Evolutionary conservation across 1,140 invertebrate genomes (phyloP), one percentile per base, ranked within the genome.

Genomic region (Bicyclus anynana): DNA sequence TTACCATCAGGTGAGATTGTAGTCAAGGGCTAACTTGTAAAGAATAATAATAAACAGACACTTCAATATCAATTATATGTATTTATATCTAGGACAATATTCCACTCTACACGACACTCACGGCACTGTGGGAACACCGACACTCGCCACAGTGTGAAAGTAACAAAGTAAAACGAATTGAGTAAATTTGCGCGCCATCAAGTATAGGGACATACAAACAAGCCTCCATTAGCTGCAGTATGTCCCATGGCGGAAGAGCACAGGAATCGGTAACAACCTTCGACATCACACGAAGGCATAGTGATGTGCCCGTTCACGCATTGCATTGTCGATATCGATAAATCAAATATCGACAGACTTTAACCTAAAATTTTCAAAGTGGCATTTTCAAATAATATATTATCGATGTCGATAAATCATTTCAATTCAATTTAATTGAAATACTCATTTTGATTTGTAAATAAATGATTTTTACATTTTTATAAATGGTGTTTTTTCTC

Each of bases 281-380:
- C 78, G 78, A 80, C 77, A 82, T 82, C 75, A 80, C 76, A 80
- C 74, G 76, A 80, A 49, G 64, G 18, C 48, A 2, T 61, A 74
- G 77, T 65, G 66, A 54, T 50, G 71, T 48, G 57, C 23, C 29
- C 37, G 14, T 46, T 6, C 2, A 1, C 17, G 33, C 23, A 9
- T 46, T 26, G n/a, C n/a, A n/a, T 2, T 52, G 65, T 62, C 62
- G 58, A 63, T 67, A 47, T 52, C 35, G 29, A 54, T 27, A 50
- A 50, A 20, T 4, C 23, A 23, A 23, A 23, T 4, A 23, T 7
- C 23, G 2, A 4, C 7, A 23, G 23, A 4, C 2, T 23, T 23
- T 23, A 7, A 23, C 7, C 2, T 4, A 4, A 2, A 10, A 5
- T 35, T 5, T n/a, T 35, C 4, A 35, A 35, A 5, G 2, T 35